phyloP scores from a whole-genome alignment of 2,797 vertebrate genomes.

The Sebastes steindachneri region DNA sequence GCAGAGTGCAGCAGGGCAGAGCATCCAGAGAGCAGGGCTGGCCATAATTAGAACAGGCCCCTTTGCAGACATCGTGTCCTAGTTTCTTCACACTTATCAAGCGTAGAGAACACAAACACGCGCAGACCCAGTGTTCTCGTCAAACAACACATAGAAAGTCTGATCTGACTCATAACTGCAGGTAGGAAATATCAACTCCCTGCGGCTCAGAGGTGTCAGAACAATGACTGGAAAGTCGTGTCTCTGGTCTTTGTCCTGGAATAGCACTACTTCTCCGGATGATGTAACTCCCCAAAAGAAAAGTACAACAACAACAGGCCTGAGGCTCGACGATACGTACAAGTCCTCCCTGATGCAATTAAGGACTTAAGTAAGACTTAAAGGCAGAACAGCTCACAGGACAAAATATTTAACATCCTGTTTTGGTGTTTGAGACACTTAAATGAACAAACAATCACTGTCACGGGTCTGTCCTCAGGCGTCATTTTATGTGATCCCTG shows the following conservation, averaged over 20 bases:
- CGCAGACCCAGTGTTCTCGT: slow-evolving; percentile 17
- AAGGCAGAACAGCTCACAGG: not conserved
- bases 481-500: slow-evolving; percentile 1
- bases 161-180: slow-evolving; percentile 72
- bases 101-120: slow-evolving; percentile 38
- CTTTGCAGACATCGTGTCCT: slow-evolving; percentile 73
- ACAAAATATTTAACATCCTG: not conserved
- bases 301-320: slow-evolving; percentile 42
- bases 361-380: slow-evolving; percentile 34
- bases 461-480: not conserved
- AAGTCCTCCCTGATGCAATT: slow-evolving; percentile 37
- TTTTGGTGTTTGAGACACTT: slow-evolving; percentile 10
- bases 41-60: slow-evolving; percentile 75
- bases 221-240: slow-evolving; percentile 57
- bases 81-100: slow-evolving; percentile 69
- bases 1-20: slow-evolving; percentile 62
- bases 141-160: slow-evolving; percentile 37
- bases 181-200: slow-evolving; percentile 73
- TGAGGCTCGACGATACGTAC: not conserved
- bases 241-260: slow-evolving; percentile 54
- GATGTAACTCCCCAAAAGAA: slow-evolving; percentile 61
- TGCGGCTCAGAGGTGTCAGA: slow-evolving; percentile 68
- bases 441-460: slow-evolving; percentile 1
- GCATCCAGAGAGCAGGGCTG: slow-evolving; percentile 40
- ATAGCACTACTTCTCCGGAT: slow-evolving; percentile 50